Evolutionary conservation across 2,797 vertebrate genomes (phyloP).

Genomic region (Platalea minor): DNA sequence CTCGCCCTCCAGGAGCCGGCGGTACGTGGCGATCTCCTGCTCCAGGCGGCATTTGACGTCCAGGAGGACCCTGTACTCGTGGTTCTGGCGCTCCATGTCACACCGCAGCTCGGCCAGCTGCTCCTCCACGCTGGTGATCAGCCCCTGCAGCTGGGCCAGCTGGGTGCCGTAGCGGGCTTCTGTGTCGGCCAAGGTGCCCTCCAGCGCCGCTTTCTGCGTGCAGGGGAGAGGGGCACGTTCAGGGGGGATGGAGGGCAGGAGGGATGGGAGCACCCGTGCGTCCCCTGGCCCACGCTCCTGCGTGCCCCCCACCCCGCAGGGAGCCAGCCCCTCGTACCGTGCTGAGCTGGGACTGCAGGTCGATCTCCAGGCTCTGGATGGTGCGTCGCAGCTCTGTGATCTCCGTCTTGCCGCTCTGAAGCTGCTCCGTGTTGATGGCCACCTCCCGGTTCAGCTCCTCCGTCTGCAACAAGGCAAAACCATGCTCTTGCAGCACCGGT

Average conservation of each 20-base stretch:
- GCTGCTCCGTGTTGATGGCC: slow-evolving; percentile 74
- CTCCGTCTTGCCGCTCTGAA: slow-evolving; percentile 80
- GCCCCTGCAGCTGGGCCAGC: slow-evolving; percentile 79
- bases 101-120: slow-evolving; percentile 80
- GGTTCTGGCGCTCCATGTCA: slow-evolving; percentile 80
- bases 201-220: slow-evolving; percentile 85
- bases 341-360: slow-evolving; percentile 86
- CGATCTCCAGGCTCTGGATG: slow-evolving; percentile 85
- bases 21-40: slow-evolving; percentile 86
- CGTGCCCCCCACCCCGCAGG: neutral
- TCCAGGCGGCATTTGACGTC: slow-evolving; percentile 87
- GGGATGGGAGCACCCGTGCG: rapidly evolving
- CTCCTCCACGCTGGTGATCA: slow-evolving; percentile 75
- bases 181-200: slow-evolving; percentile 85
- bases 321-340: slow-evolving; percentile 68
- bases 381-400: slow-evolving; percentile 79
- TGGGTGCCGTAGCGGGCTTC: slow-evolving; percentile 84
- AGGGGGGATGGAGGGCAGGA: neutral
- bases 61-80: slow-evolving; percentile 80
- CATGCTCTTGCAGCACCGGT: neutral
- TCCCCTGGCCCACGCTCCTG: neutral
- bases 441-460: slow-evolving; percentile 81
- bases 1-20: slow-evolving; percentile 80
- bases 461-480: slow-evolving; percentile 55
- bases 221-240: neutral